Evolutionary conservation across 2,888 invertebrate genomes (phyloP), one percentile per base, ranked within the genome.

Genomic region (Pheosia gnoma): DNA sequence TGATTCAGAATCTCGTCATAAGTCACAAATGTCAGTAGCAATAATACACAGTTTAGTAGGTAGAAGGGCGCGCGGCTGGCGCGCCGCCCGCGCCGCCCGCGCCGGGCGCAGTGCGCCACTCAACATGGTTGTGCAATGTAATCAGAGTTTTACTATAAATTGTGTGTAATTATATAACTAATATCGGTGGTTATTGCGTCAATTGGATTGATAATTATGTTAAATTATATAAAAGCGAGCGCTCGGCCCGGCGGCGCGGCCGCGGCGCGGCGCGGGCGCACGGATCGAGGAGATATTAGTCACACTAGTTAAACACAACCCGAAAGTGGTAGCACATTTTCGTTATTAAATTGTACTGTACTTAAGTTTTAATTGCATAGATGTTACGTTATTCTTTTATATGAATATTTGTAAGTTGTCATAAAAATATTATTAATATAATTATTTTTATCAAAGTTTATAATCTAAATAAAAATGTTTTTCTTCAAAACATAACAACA

Each of bases 371-470:
- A 91, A 90, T 87, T 81, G 84, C 90, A 93, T 93, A 93, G 93
- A 93, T 93, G 92, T 93, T 93, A 93, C 90, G 93, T 93, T 93
- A 93, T 93, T 90, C 87, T 94, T 91, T 93, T 93, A 93, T 91
- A 93, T 90, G 88, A 91, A 91, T 93, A 89, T 91, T 94, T 92
- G 90, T 94, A 94, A 93, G 93, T 93, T 91, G 92, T 92, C 93
- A 93, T 94, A 93, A 93, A 75, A 94, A 93, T 93, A 93, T 92
- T 92, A 92, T 92, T 93, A 93, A 93, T 93, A 93, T 93, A 93
- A 94, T 94, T 91, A 94, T 94, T 94, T 94, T 94, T 94, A 94
- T 94, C 94, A 94, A 94, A 94, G 94, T 94, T 94, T 94, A 94
- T 94, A 94, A 94, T 93, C 94, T 93, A 91, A 94, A 94, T 94